phyloP scores from a whole-genome alignment of 2,113 vertebrate species.

The Otocyon megalotis region DNA sequence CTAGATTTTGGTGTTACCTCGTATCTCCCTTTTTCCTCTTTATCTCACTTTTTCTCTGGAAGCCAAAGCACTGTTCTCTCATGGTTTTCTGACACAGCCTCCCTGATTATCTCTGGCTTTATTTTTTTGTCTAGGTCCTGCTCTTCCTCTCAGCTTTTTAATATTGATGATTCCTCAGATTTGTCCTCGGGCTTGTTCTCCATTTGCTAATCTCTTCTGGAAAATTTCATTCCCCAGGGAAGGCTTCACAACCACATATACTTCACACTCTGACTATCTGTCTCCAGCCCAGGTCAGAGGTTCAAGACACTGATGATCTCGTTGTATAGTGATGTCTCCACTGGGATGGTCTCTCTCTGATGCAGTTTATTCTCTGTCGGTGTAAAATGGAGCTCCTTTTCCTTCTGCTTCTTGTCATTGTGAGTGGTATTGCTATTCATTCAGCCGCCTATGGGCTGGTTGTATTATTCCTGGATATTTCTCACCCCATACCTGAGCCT shows the following conservation, averaged over 20 bases:
- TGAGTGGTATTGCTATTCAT: neutral
- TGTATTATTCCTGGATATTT: neutral
- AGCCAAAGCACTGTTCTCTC: neutral
- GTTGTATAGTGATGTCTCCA: neutral
- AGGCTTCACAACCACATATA: neutral
- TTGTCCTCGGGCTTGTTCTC: neutral
- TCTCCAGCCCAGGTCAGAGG: neutral
- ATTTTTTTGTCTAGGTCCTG: neutral
- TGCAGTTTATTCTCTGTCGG: neutral
- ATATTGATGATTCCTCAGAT: neutral
- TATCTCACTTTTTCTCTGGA: too few relatives aligned
- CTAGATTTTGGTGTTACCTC: neutral
- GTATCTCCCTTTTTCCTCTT: neutral
- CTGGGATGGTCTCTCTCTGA: too few relatives aligned
- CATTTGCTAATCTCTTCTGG: neutral
- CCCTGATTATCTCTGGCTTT: neutral
- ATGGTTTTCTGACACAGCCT: neutral
- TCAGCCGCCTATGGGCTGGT: neutral
- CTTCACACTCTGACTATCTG: accelerated
- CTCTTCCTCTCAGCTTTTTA: neutral
- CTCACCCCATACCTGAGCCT: neutral
- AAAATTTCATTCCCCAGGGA: neutral
- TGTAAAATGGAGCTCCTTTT: neutral
- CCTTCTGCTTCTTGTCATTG: neutral
- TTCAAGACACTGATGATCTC: neutral